phyloP scores from a whole-genome alignment of 2,888 invertebrate species.

The Diarsia mendica region DNA sequence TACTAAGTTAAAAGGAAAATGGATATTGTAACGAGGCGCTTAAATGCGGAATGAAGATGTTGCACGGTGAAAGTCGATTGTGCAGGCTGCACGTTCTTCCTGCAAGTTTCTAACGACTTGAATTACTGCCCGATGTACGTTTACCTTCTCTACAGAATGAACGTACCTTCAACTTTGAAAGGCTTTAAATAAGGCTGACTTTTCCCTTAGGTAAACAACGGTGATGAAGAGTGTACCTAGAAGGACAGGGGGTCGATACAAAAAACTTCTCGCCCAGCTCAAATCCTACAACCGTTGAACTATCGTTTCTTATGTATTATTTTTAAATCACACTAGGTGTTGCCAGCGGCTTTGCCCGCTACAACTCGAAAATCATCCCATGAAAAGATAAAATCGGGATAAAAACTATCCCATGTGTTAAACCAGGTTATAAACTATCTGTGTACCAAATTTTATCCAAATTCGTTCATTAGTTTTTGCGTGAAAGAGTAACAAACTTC shows the following conservation, averaged over 20 bases:
- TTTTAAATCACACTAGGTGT: too few species aligned
- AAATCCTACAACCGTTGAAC: neutral
- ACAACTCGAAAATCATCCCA: too few species aligned
- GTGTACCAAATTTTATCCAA: too few species aligned
- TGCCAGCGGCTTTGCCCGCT: too few species aligned
- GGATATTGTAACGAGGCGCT: slow-evolving; percentile 29
- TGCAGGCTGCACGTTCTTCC: slow-evolving; percentile 60
- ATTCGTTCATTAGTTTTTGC: too few species aligned
- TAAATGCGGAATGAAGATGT: slow-evolving; percentile 54
- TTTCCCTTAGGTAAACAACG: neutral
- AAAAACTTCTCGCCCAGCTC: neutral
- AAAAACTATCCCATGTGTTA: too few species aligned
- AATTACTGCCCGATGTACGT: slow-evolving; percentile 38
- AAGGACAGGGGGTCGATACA: too few species aligned
- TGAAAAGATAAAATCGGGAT: too few species aligned
- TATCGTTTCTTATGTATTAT: neutral
- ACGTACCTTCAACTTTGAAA: neutral
- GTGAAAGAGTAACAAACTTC: too few species aligned
- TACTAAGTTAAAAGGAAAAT: slow-evolving; percentile 40
- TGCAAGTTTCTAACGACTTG: slow-evolving; percentile 60
- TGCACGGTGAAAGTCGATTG: slow-evolving; percentile 61
- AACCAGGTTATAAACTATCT: too few species aligned
- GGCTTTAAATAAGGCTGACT: neutral
- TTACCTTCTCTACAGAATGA: slow-evolving; percentile 10
- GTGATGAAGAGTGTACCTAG: neutral